Base-by-base conservation (phyloP, 2,888 invertebrate species). In the Dromius quadrimaculatus region DNA sequence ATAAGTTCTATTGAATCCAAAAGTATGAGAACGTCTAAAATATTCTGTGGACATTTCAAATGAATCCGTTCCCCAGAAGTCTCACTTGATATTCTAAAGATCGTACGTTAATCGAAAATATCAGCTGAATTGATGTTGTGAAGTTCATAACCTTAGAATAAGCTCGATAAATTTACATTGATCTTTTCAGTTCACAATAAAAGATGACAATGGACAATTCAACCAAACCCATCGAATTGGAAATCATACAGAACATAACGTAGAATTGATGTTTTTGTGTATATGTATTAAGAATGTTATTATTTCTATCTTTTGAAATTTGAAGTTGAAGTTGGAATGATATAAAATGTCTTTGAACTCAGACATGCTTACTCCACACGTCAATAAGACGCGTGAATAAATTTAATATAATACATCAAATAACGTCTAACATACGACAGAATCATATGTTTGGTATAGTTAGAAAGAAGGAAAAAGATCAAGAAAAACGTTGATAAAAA, bases 361-460 rank as follows among this genome's bases (percentile, higher is more conserved):
- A 2, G 38, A 5, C n/a, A 17, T 6, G 9, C 23, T 20, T 50
- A 11, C 50, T 54, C 15, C 28, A 54, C 28, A 54, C 50, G 50
- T 54, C 50, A 54, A 54, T 54, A 54, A 28, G 50, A 54, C 28
- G 50, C 50, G 50, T 54, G 50, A 54, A 28, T 54, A 54, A 54
- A 54, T 54, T 54, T 28, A 54, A 54, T 50, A 50, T 50, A 50
- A 50, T 50, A 50, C 50, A 50, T 54, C 50, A 54, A 19, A 54
- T 28, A 50, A 54, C 28, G 50, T 23, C 13, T 23, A 9, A 54
- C 50, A 13, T 23, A 54, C 50, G 50, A 28, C 50, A 54, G 28
- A 47, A 47, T 20, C 22, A 8, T 41, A 17, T 15, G 41, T 41
- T 13, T 17, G 50, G 15, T 54, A 32, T 28, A 54, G 50, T 54